phyloP scores from a whole-genome alignment of 2,888 invertebrate genomes.

The Parnassius mnemosyne region DNA sequence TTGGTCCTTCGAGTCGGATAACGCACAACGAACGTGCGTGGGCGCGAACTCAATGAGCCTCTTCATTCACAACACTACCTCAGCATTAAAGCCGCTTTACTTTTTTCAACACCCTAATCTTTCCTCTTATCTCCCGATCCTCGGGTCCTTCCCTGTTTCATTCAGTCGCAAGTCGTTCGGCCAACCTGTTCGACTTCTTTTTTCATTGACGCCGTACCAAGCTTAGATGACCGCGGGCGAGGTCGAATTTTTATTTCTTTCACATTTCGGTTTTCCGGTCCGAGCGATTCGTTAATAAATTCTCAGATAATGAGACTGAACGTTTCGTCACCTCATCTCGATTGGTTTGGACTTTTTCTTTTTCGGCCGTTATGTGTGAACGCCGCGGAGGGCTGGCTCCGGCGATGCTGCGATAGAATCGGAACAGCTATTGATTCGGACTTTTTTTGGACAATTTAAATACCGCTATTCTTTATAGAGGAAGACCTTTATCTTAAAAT shows the following conservation, averaged over 20 bases:
- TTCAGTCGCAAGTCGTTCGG: slow-evolving; percentile 72
- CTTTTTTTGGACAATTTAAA: slow-evolving; percentile 72
- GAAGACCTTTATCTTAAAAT: slow-evolving; percentile 45
- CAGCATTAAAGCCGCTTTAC: slow-evolving; percentile 74
- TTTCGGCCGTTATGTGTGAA: slow-evolving; percentile 75
- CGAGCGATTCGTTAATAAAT: slow-evolving; percentile 79
- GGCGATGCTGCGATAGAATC: slow-evolving; percentile 62
- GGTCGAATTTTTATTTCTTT: slow-evolving; percentile 80
- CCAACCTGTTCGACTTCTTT: slow-evolving; percentile 77
- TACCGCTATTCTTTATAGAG: slow-evolving; percentile 69
- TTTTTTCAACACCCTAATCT: slow-evolving; percentile 76
- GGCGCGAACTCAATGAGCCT: slow-evolving; percentile 76
- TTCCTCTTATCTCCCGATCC: slow-evolving; percentile 76
- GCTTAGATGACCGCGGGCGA: slow-evolving; percentile 78
- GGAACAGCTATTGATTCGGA: slow-evolving; percentile 61
- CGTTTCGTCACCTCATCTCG: slow-evolving; percentile 81
- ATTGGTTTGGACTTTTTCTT: slow-evolving; percentile 73
- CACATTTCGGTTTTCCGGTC: slow-evolving; percentile 80
- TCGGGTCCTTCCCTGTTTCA: slow-evolving; percentile 75
- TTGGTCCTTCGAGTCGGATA: slow-evolving; percentile 44
- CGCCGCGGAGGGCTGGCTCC: slow-evolving; percentile 65
- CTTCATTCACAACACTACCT: slow-evolving; percentile 78
- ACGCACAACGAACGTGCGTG: slow-evolving; percentile 58
- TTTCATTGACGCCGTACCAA: slow-evolving; percentile 78
- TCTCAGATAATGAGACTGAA: slow-evolving; percentile 81